phyloP scores from a whole-genome alignment of 2,888 invertebrate species.

The Liodrosophila aerea region DNA sequence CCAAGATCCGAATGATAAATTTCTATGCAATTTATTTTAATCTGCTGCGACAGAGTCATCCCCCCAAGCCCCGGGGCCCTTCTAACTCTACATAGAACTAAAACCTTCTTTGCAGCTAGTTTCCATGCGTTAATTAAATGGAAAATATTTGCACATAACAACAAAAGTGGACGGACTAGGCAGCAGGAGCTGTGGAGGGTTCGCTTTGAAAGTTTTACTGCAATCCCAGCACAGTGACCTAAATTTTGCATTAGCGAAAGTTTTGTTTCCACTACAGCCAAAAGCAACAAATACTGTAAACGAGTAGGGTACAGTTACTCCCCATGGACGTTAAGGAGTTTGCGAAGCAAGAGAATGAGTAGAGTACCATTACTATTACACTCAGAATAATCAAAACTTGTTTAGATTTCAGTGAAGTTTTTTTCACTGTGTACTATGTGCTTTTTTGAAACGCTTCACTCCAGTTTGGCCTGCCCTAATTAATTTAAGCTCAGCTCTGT shows the following conservation, averaged over 20 bases:
- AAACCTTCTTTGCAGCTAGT: slow-evolving; percentile 35
- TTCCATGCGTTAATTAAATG: slow-evolving; percentile 74
- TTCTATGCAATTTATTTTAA: slow-evolving; percentile 75
- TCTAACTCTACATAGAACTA: neutral
- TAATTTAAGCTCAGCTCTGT: slow-evolving; percentile 8
- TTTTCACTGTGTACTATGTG: too few species aligned
- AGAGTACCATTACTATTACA: too few species aligned
- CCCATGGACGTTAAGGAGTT: neutral
- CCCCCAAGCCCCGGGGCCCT: neutral
- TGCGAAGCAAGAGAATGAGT: neutral
- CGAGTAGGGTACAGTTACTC: slow-evolving; percentile 13
- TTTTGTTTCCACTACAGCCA: slow-evolving; percentile 43
- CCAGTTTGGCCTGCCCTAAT: neutral
- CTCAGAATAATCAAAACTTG: too few species aligned
- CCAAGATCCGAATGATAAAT: slow-evolving; percentile 71
- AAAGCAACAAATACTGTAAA: slow-evolving; percentile 27
- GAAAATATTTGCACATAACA: slow-evolving; percentile 71
- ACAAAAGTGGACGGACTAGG: slow-evolving; percentile 7
- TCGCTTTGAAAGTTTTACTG: slow-evolving; percentile 44
- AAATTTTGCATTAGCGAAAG: slow-evolving; percentile 58
- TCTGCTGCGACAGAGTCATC: slow-evolving; percentile 60
- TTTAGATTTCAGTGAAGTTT: too few species aligned
- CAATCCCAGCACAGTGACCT: slow-evolving; percentile 62
- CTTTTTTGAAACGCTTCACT: neutral
- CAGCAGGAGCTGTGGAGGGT: neutral